Evolutionary conservation across 2,797 vertebrate genomes (phyloP), one percentile per base, ranked within the genome.

Genomic region (Sebastes cheni): DNA sequence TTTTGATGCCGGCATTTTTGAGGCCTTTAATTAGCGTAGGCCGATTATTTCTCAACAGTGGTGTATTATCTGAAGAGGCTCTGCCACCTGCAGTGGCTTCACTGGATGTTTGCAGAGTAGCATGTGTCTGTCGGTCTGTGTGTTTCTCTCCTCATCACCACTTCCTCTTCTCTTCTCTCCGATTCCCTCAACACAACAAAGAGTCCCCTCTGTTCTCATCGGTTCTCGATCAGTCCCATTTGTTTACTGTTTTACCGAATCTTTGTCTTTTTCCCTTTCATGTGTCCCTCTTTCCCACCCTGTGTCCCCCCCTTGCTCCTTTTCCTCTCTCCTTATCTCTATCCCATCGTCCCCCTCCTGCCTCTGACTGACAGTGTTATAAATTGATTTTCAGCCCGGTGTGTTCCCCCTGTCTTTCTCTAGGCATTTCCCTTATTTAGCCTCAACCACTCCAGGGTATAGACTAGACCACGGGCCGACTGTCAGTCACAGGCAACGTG

Each of bases 351-450:
- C 60, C 81, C 46, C 84, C 75, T 76, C 64, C 76, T 70, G 77
- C 80, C 73, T 83, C 83, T 93, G 93, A 94, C 85, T 95, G 94
- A 94, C 94, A 93, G 88, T 77, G 87, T 84, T 91, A 92, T 91
- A 93, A 93, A 95, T 93, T 93, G 94, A 95, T 95, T 95, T 92
- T 88, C 91, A 92, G 92, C 89, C 91, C 68, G 58, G 88, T 94
- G 91, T 91, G 91, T 93, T 92, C 87, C 89, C 86, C 86, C 85
- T 89, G 86, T 91, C 91, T 92, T 85, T 92, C 92, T 92, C 91
- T 77, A 91, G 91, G 86, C 89, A 92, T 93, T 92, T 94, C 90
- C 92, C 89, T 93, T 90, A 92, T 94, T 94, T 93, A 93, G 92
- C 88, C 79, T 85, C 72, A 73, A 83, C 91, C 86, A 93, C 92